Conservation (phyloP, 2,797 vertebrate genomes). For the Propithecus perrieri region DNA sequence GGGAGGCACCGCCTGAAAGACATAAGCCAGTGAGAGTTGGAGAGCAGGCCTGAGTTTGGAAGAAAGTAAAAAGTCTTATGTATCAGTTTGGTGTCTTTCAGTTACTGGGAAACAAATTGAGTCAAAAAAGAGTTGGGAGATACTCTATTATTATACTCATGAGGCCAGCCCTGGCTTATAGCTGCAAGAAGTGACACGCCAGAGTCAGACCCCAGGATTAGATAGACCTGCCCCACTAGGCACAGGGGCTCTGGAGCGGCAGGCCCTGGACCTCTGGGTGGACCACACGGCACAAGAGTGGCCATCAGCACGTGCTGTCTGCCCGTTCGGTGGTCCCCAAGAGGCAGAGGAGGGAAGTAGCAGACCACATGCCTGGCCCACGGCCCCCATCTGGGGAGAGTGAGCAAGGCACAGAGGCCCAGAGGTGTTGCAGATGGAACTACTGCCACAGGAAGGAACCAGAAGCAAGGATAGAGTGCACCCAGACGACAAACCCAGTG, state of each 20-base stretch:
- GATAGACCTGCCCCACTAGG: background rate
- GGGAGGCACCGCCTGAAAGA: background rate
- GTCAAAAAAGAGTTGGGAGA: background rate
- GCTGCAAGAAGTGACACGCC: background rate
- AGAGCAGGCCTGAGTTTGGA: background rate
- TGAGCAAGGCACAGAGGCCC: background rate
- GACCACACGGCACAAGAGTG: background rate
- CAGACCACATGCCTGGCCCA: background rate
- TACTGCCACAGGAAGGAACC: background rate
- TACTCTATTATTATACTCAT: background rate
- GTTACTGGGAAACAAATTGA: background rate
- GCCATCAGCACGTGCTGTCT: background rate
- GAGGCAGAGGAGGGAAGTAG: background rate
- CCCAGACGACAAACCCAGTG: background rate
- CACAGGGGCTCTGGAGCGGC: accelerated
- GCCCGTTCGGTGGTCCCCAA: background rate
- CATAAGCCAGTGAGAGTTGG: background rate
- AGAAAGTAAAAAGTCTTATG: background rate
- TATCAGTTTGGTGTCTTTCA: background rate
- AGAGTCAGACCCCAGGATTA: background rate
- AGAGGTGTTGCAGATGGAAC: background rate
- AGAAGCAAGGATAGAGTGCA: background rate
- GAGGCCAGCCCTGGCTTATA: background rate
- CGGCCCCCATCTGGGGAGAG: background rate
- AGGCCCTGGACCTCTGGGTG: too few species aligned